Base-by-base conservation (phyloP, 2,888 invertebrate genomes). In the Eubasilissa splendida region DNA sequence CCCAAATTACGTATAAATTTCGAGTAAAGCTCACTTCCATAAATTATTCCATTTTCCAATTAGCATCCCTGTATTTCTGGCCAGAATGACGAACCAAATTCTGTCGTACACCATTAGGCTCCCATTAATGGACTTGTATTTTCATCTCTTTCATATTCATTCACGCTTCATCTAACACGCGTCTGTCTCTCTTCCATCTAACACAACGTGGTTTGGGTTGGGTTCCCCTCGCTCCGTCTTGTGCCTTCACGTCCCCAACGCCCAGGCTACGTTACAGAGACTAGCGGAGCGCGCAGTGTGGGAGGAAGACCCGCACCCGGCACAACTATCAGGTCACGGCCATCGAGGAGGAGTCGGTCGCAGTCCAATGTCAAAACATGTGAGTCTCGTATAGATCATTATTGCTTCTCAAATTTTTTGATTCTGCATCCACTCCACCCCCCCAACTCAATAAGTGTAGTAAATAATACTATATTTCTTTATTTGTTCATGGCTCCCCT, bases 221-320 rank as follows among this genome's bases (percentile, higher is more conserved):
- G 81, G 22, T 9, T 63, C 63, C 71, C 60, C 59, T 65, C 31
- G 50, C 33, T 73, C 53, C 56, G 56, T 56, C 79, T 42, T 59
- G 59, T 59, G 53, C 54, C 50, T 33, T n/a, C 59, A 33, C 33
- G 11, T 12, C 11, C 58, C 22, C 80, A 54, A 52, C 52, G 88
- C 87, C 87, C 90, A 90, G 90, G 90, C 86, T 91, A 91, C 87
- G 87, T 88, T 86, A 90, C 90, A 83, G 90, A 89, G 87, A 88
- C n/a, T 87, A 88, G 0, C 88, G 87, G 0, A 86, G 87, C 84
- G 85, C 87, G 87, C 22, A 83, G 85, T n/a, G 75, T 31, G 56
- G 56, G 50, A 12, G 68, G 89, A 31, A 53, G 81, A 65, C 71
- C 58, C 11, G 88, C 42, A 87, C 87, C 80, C 88, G 88, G 88